Evolutionary conservation across 2,888 invertebrate genomes (phyloP), one percentile per base, ranked within the genome.

Genomic region (Tetragonisca angustula): DNA sequence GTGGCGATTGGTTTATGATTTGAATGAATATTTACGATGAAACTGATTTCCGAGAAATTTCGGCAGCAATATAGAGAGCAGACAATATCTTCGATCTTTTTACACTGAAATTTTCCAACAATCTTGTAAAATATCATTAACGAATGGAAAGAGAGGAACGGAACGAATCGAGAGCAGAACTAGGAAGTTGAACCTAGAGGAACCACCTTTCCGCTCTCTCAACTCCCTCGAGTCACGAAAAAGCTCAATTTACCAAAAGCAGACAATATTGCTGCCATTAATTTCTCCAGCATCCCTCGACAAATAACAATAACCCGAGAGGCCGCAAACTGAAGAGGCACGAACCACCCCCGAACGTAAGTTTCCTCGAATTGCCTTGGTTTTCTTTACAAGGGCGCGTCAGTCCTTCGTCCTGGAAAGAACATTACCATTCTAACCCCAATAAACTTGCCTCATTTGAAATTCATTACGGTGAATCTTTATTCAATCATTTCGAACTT

Each of bases 281-380:
- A 59, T 72, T 61, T 61, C 59, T 61, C 43, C 59, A 61, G 71
- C 27, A 49, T 72, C 72, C 72, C 72, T 17, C 56, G 27, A 32
- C 32, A 24, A 69, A 69, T n/a, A 69, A 69, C 52, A 69, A 52
- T 52, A 27, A 69, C 15, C 21, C 52, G 15, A 2, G n/a, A 59
- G 61, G 24, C 61, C 61, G 61, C 61, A 61, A 19, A 24, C 17
- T 61, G 9, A 2, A 19, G 24, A 15, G 21, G 2, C 21, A 69
- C 52, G 6, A 13, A 54, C 27, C 17, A 54, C 3, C 27, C 50
- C 15, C 52, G 2, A 43, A 15, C 13, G 72, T 61, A 71, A 59
- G 59, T 71, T 71, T 59, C 19, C 59, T 15, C 6, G 13, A n/a
- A 36, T 54, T 32, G 50, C 21, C 36, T 27, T 2, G 32, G 5